Base-by-base conservation (phyloP, 1,140 invertebrate species). In the Hypothenemus hampei region DNA sequence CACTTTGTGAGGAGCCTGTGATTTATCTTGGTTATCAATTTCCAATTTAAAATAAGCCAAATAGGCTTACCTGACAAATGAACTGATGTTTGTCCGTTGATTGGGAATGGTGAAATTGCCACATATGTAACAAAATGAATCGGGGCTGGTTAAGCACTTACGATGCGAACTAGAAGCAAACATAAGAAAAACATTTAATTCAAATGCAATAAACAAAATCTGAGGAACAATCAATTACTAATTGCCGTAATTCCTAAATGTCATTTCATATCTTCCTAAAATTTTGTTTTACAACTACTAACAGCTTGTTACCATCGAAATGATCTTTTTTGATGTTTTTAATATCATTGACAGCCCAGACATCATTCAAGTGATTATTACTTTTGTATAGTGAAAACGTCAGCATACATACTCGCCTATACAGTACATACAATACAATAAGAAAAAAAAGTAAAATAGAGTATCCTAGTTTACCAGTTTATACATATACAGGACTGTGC, bases 71-170 rank as follows among this genome's bases (percentile, higher is more conserved):
- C 40, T 58, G 19, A 58, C 41, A 37, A 58, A 41, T 45, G 23
- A n/a, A 49, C 35, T 43, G 16, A 49, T 13, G 21, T 41, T 48
- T 49, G 6, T 16, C 23, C 36, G n/a, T 31, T 49, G 54, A 21
- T 24, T 49, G 22, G 36, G 13, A 19, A 57, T 40, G 0, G 37
- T 57, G 19, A 40, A 22, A 19, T 60, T 21, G 20, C 58, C 54
- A 54, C 61, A 61, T 19, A 65, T 36, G 33, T 65, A 63, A 21
- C 53, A 53, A 57, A 60, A 60, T 11, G 15, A 21, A 50, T 59
- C 13, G 36, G 48, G 47, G 40, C 39, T 19, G 37, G 26, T 55
- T 4, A 47, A 18, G 46, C 40, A 57, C 7, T 35, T 15, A 21
- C 31, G 44, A 24, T 10, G 21, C 2, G 5, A 10, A 46, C 21